A percentile compares a stretch with the other conserved stretches of the same genome.
Evolutionary conservation across 2,888 invertebrate species (phyloP).

Genomic region (Syritta pipiens): DNA sequence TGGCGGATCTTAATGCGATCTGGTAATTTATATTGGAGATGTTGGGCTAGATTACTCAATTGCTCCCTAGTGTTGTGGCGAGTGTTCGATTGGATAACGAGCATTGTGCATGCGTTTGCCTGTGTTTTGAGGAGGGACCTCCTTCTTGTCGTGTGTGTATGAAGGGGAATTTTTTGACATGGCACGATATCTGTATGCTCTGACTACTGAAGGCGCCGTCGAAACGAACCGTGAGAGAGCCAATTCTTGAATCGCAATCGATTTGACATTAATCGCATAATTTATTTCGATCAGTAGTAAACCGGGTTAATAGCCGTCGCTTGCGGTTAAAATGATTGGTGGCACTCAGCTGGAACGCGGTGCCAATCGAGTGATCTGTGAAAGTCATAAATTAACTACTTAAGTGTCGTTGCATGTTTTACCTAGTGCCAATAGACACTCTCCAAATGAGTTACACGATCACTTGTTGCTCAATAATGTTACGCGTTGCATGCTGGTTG

Average conservation of each 20-base stretch:
- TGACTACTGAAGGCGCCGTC: no score
- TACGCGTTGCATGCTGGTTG: neutral
- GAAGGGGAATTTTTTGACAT: no score
- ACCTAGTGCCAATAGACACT: constrained; percentile 29
- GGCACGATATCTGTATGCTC: no score
- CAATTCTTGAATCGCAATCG: constrained; percentile 14
- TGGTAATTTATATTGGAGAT: constrained; percentile 72
- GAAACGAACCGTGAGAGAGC: neutral
- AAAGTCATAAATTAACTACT: constrained; percentile 28
- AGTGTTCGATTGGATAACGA: constrained; percentile 60
- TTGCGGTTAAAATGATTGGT: neutral
- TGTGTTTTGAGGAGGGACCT: no score
- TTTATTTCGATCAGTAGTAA: constrained; percentile 11
- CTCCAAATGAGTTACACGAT: constrained; percentile 11
- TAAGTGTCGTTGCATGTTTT: constrained; percentile 29
- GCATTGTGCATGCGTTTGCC: constrained; percentile 40
- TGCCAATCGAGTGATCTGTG: constrained; percentile 11
- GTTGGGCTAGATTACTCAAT: constrained; percentile 57
- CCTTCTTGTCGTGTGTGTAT: no score
- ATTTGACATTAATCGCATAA: constrained; percentile 35
- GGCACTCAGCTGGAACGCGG: neutral
- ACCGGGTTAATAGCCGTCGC: neutral
- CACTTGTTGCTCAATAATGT: neutral
- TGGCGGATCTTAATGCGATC: constrained; percentile 72
- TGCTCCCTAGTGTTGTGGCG: constrained; percentile 40